Base-by-base conservation (phyloP, 1,140 invertebrate genomes). In the Drosophila subpulchrella region DNA sequence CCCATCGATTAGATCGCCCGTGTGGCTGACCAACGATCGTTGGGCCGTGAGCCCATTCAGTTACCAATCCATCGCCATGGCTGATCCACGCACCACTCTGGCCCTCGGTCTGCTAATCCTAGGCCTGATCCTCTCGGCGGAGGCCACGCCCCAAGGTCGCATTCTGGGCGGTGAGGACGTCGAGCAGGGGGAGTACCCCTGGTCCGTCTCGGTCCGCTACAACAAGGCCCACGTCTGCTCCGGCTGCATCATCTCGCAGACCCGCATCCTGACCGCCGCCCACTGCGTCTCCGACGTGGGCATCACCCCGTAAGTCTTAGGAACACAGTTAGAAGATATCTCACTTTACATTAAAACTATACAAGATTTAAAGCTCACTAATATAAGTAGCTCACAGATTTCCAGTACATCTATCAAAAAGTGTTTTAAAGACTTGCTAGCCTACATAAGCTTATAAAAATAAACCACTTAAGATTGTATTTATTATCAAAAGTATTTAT, bases 161-260 rank as follows among this genome's bases (percentile, higher is more conserved):
- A 66, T 92, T 11, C 41, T 86, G 15, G 91, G 88, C 27, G 78
- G 84, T 6, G 72, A 75, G 39, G 88, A 92, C 71, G 88, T 70
- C 10, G 15, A 24, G 3, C 32, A 51, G 8, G 66, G 48, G 0
- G 66, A 90, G 55, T 73, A 60, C n/a, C 91, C 91, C 24, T 91
- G 71, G 63, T 50, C 77, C 13, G 79, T 53, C 0, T 92, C 91
- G 5, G 50, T 92, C 17, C 88, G 91, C 20, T 44, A 78, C 11
- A 67, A 90, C 42, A 83, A 81, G 41, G 65, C 73, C 0, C 91
- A 92, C 17, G 44, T 56, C 8, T 83, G 91, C 42, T 54, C 54
- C 0, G 71, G 68, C 4, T 30, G 0, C 36, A 76, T 92, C 17
- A 85, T 91, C 17, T 42, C 54, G 1, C 5, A 10, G 6, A 81